Evolutionary conservation across 35 echinoderm and acorn worm genomes (phyloP).

Genomic region (Acanthaster planci): DNA sequence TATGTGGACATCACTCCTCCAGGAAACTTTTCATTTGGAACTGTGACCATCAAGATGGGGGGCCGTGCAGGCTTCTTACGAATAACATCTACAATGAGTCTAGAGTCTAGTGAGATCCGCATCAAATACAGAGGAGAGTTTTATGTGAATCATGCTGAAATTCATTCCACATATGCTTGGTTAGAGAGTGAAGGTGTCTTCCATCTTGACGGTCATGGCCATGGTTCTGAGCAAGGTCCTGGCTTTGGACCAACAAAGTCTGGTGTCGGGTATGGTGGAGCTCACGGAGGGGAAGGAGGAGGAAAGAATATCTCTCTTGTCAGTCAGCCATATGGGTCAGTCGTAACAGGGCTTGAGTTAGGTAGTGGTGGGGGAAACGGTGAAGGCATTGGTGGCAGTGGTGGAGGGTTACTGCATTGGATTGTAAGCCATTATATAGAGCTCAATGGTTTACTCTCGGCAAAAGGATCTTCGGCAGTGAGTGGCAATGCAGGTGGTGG

Average conservation of each 20-base stretch:
- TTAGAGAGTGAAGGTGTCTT: slow-evolving; percentile 85
- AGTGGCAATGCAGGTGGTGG: slow-evolving; percentile 74
- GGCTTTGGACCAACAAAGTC: slow-evolving; percentile 43
- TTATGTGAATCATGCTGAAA: slow-evolving; percentile 76
- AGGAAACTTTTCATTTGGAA: slow-evolving; percentile 91
- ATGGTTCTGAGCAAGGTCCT: slow-evolving; percentile 64
- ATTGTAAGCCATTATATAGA: slow-evolving; percentile 74
- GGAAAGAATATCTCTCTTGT: slow-evolving; percentile 49
- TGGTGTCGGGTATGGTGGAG: slow-evolving; percentile 78
- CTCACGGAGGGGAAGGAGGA: slow-evolving; percentile 91
- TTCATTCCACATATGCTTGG: slow-evolving; percentile 89
- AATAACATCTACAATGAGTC: slow-evolving; percentile 55
- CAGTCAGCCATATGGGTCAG: slow-evolving; percentile 82
- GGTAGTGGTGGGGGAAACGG: slow-evolving; percentile 91
- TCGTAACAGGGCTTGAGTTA: slow-evolving; percentile 50
- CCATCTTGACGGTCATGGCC: slow-evolving; percentile 83
- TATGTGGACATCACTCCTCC: slow-evolving; percentile 65
- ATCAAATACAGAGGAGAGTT: slow-evolving; percentile 75
- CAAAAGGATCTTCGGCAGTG: slow-evolving; percentile 47
- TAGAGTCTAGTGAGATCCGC: slow-evolving; percentile 79
- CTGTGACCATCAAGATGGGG: slow-evolving; percentile 80
- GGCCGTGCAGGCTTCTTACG: slow-evolving; percentile 64
- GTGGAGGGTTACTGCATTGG: slow-evolving; percentile 83
- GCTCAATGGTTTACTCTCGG: slow-evolving; percentile 75
- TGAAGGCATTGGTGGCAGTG: slow-evolving; percentile 68